Percentiles rank a stretch among this genome's conserved stretches.
phyloP scores from a whole-genome alignment of 2,113 vertebrate species.

The Hyaena hyaena region DNA sequence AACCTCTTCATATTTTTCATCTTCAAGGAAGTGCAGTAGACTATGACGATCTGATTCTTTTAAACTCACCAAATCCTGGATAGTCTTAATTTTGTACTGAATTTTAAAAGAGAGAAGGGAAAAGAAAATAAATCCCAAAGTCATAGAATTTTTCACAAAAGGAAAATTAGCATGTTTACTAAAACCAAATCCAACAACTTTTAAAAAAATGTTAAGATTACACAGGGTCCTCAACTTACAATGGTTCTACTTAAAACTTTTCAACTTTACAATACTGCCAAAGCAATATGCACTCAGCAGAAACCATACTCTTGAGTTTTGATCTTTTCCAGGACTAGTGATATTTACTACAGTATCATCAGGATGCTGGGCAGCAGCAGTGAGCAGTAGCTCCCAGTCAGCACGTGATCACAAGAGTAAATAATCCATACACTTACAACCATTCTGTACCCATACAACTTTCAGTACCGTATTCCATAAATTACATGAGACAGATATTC shows the following conservation, averaged over 20 bases:
- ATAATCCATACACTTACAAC: background rate
- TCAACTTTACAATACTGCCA: background rate
- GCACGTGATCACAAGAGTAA: background rate
- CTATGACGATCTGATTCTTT: slow-evolving; percentile 96
- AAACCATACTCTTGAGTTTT: background rate
- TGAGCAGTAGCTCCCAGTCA: background rate
- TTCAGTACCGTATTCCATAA: background rate
- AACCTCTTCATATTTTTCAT: slow-evolving; percentile 98
- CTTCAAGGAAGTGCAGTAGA: slow-evolving; percentile 95
- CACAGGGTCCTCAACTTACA: background rate
- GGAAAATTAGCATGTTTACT: slow-evolving; percentile 18
- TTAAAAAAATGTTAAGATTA: slow-evolving; percentile 40
- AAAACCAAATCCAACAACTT: slow-evolving; percentile 46
- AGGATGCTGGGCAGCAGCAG: background rate
- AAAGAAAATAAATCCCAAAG: background rate
- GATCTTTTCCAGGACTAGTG: background rate
- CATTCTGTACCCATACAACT: background rate
- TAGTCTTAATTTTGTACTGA: slow-evolving; percentile 96
- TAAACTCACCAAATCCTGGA: slow-evolving; percentile 97
- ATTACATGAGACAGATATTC: background rate
- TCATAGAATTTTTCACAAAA: slow-evolving; percentile 48
- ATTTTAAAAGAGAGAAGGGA: slow-evolving; percentile 32
- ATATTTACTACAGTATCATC: background rate
- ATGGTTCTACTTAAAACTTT: background rate
- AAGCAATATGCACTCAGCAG: background rate